phyloP scores from a whole-genome alignment of 2,888 invertebrate genomes.

The Automeris io region DNA sequence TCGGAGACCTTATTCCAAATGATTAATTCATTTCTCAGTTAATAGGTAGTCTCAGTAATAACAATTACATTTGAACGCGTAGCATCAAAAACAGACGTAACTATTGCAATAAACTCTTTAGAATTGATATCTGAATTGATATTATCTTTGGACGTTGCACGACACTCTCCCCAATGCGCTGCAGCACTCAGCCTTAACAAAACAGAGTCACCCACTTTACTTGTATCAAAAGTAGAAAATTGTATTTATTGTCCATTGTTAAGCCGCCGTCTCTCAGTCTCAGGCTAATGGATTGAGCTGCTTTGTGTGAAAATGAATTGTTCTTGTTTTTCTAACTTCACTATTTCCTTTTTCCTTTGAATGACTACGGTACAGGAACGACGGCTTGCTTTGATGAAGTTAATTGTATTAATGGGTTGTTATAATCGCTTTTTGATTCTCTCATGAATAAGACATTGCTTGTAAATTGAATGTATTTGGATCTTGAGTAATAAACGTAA shows the following conservation, averaged over 20 bases:
- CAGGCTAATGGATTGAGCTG: conserved; percentile 10
- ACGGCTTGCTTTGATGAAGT: not conserved
- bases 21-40: no score
- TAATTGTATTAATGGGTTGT: not conserved
- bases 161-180: not conserved
- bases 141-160: not conserved
- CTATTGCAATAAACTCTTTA: no score
- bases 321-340: conserved; percentile 5
- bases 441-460: no score
- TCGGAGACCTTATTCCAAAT: no score
- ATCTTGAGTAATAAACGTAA: no score
- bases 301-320: conserved; percentile 10
- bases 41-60: no score
- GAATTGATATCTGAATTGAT: not conserved
- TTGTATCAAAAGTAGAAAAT: conserved; percentile 8
- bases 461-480: no score
- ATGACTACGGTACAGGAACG: not conserved
- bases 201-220: conserved; percentile 1
- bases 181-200: not conserved
- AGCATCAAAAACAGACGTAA: no score
- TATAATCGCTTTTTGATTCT: no score
- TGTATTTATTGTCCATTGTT: conserved; percentile 7
- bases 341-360: conserved; percentile 7
- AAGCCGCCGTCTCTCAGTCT: conserved; percentile 4
- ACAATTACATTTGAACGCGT: no score